Percentiles rank a stretch among this genome's conserved stretches.
Evolutionary conservation across 2,797 vertebrate genomes (phyloP).

Genomic region (Sebastes minor): DNA sequence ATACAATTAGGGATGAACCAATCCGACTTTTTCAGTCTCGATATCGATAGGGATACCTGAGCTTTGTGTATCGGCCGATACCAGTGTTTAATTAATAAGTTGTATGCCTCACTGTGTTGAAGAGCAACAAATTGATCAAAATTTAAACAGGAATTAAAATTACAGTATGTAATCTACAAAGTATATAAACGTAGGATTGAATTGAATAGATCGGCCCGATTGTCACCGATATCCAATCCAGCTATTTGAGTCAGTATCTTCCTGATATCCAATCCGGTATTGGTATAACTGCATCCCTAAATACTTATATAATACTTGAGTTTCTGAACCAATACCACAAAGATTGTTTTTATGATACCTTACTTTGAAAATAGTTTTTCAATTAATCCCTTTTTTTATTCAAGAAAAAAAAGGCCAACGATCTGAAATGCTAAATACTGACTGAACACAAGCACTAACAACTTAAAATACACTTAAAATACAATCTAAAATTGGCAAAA

Average conservation of each 20-base stretch:
- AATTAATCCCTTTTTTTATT: neutral
- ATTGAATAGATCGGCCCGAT: neutral
- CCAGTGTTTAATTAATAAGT: no score
- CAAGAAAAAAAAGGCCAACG: neutral
- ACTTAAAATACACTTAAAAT: neutral
- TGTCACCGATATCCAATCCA: neutral
- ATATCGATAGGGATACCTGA: fast-evolving
- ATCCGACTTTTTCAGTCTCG: no score
- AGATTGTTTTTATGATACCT: neutral
- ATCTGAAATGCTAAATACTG: neutral
- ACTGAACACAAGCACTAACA: neutral
- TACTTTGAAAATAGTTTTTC: neutral
- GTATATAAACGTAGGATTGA: neutral
- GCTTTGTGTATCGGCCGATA: neutral
- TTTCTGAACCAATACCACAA: neutral
- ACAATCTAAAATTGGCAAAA: neutral
- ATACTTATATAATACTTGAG: neutral
- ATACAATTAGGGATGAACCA: neutral
- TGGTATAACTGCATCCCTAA: neutral
- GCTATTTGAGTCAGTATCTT: neutral
- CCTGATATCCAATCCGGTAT: neutral
- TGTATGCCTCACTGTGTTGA: fast-evolving
- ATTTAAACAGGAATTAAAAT: fast-evolving
- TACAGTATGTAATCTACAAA: neutral
- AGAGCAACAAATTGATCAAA: neutral